These are phyloP conservation scores for Hydrocynus forskahlii DNA, from an alignment of 2,797 vertebrate genomes.

Conservation along the genomic window DNA sequence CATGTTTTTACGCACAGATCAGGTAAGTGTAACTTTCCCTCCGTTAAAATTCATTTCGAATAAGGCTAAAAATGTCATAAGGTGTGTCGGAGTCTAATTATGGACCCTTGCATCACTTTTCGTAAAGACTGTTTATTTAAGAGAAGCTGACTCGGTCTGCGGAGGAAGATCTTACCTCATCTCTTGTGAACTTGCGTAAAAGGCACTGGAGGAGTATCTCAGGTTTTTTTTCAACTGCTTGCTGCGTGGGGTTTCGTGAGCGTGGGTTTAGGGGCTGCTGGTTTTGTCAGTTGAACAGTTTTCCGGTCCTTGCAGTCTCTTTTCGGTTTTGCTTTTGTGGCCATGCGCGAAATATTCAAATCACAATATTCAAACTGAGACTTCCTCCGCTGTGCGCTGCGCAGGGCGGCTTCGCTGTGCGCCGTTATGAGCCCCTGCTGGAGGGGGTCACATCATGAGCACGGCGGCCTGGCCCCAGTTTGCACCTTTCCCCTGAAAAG, in stretches of 20 bases:
- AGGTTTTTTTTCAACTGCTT: not conserved
- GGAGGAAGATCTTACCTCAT: not conserved
- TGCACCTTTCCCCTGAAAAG: slow-evolving; percentile 43
- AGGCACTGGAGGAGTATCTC: not conserved
- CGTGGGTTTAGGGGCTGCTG: slow-evolving; percentile 14
- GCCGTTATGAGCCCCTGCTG: slow-evolving; percentile 25
- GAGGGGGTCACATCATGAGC: slow-evolving; percentile 48
- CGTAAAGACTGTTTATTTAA: not conserved
- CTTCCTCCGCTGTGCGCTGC: slow-evolving; percentile 48
- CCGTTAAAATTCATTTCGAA: too few relatives aligned
- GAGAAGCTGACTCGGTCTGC: not conserved
- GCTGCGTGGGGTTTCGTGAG: not conserved
- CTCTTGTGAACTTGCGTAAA: not conserved
- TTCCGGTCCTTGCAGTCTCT: slow-evolving; percentile 51
- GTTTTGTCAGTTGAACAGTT: slow-evolving; percentile 59
- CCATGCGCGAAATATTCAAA: slow-evolving; percentile 56
- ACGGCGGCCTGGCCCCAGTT: slow-evolving; percentile 6
- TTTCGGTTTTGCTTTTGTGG: slow-evolving; percentile 53
- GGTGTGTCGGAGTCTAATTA: not conserved
- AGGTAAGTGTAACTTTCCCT: slow-evolving; percentile 69
- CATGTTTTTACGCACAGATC: slow-evolving; percentile 73
- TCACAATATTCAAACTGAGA: slow-evolving; percentile 54
- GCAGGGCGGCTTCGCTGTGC: slow-evolving; percentile 29
- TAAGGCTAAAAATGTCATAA: not conserved
- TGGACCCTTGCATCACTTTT: not conserved